These are phyloP conservation scores for Nebria brevicollis DNA, from an alignment of 2,888 invertebrate genomes.

Conservation along the genomic window DNA sequence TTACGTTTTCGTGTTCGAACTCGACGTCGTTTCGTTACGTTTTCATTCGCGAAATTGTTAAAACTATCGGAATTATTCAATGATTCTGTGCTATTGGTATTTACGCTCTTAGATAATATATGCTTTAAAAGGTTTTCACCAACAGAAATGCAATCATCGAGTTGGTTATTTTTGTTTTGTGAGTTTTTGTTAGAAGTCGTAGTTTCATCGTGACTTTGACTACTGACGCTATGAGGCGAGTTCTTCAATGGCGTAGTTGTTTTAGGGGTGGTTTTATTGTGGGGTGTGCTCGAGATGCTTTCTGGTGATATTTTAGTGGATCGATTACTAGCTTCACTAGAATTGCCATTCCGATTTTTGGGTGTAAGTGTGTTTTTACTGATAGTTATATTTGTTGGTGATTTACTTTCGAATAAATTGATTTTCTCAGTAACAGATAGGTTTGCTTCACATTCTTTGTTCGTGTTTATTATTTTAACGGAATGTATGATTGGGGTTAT, in stretches of 20 bases:
- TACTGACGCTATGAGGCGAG: too few species aligned
- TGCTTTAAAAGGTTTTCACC: neutral
- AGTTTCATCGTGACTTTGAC: too few species aligned
- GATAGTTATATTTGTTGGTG: neutral
- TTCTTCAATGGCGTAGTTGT: too few species aligned
- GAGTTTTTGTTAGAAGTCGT: too few species aligned
- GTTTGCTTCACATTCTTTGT: neutral
- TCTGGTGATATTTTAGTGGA: too few species aligned
- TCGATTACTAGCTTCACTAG: neutral
- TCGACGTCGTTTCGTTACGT: constrained; percentile 29
- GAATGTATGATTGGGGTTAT: constrained; percentile 1
- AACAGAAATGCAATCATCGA: neutral
- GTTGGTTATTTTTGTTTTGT: too few species aligned
- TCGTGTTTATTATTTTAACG: constrained; percentile 8
- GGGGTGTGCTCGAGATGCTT: too few species aligned
- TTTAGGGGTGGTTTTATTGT: too few species aligned
- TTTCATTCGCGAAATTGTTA: neutral
- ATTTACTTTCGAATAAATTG: neutral
- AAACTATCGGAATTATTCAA: neutral
- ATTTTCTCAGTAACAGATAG: neutral
- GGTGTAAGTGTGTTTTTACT: neutral
- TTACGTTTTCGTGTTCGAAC: constrained; percentile 11
- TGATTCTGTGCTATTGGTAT: neutral
- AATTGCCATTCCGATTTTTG: too few species aligned
- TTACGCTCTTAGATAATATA: neutral